Base-by-base conservation (phyloP, 2,888 invertebrate species). In the Pinctada fucata region DNA sequence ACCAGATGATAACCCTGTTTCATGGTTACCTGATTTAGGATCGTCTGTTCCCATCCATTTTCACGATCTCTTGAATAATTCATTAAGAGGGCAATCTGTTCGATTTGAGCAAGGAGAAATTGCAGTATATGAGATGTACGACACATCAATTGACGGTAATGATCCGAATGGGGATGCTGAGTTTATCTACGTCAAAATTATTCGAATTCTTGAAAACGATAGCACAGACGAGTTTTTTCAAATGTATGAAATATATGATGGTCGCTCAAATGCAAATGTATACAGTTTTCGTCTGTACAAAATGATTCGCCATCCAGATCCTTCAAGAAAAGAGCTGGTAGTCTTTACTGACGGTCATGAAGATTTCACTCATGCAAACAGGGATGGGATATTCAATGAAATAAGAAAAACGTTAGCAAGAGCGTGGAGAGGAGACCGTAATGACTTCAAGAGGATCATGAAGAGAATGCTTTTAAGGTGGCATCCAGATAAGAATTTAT, bases 401-500 rank as follows among this genome's bases (percentile, higher is more conserved):
- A 75, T 79, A 13, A 65, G 49, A 52, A 45, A 52, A 71, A 58
- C 31, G 13, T 58, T 79, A 45, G 49, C 6, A 6, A 31, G 49
- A 16, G 65, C 75, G 16, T 79, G 79, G 79, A 50, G 50, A 51
- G 6, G 66, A 67, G 58, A 67, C 10, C 8, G 52, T 6, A 2
- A 10, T 8, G 64, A 68, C 16, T 63, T 67, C 45, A 70, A 66
- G 58, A 65, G 51, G 13, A 58, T 87, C 49, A 71, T 84, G 3
- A 85, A 85, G 74, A 71, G 88, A 71, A 70, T 87, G 3, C 47
- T 81, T 48, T 67, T 85, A 2, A 82, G 82, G 64, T 88, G 85
- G 86, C 87, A 87, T 76, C 87, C 86, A 49, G 88, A 88, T 67
- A 87, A 86, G 79, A 85, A 88, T 65, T 51, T 52, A 6, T 81